Evolutionary conservation across 2,888 invertebrate species (phyloP).

Genomic region (Lasius platythorax): DNA sequence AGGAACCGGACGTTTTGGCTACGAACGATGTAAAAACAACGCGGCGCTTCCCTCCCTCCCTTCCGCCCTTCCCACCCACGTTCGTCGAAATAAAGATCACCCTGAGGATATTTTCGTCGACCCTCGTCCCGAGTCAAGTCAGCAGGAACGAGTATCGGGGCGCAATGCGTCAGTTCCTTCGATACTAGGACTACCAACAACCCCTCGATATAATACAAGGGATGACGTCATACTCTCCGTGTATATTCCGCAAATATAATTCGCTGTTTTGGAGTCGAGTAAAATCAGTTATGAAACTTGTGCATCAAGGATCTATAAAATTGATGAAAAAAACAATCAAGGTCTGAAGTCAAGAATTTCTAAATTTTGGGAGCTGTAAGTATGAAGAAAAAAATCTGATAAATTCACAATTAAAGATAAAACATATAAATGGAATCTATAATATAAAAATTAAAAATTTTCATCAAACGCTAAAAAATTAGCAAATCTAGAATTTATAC

Average conservation of each 20-base stretch:
- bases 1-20: background rate
- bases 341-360: background rate
- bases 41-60: too few relatives aligned
- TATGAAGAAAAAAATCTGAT: background rate
- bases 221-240: slow-evolving; percentile 64
- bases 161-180: slow-evolving; percentile 59
- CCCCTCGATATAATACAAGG: slow-evolving; percentile 61
- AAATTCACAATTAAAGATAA: background rate
- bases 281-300: background rate
- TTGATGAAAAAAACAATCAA: background rate
- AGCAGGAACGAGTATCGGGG: slow-evolving; percentile 58
- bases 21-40: background rate
- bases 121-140: slow-evolving; percentile 61
- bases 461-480: background rate
- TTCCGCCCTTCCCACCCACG: background rate
- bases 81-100: slow-evolving; percentile 52
- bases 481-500: background rate
- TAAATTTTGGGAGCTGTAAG: background rate
- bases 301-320: background rate
- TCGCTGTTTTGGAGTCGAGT: background rate
- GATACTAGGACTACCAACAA: slow-evolving; percentile 59
- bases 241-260: slow-evolving; percentile 39
- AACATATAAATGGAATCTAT: background rate
- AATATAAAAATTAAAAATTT: background rate
- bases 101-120: slow-evolving; percentile 60